A percentile compares a stretch with the other conserved stretches of the same genome.
phyloP scores from a whole-genome alignment of 2,113 vertebrate species.

The Equus quagga region DNA sequence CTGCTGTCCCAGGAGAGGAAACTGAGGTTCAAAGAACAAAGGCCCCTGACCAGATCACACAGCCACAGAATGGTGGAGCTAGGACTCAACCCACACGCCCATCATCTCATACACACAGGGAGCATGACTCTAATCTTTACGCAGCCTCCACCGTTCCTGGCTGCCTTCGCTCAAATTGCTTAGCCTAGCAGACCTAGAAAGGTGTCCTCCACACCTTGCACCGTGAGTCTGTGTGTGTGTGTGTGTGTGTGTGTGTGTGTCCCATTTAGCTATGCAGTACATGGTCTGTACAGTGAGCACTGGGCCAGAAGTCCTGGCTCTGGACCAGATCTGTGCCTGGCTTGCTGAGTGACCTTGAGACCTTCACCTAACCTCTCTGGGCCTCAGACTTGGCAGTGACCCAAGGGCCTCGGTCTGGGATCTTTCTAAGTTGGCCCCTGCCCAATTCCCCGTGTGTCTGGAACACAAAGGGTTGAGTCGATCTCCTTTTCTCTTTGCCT shows the following conservation, averaged over 20 bases:
- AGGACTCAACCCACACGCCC: background rate
- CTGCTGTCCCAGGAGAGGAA: background rate
- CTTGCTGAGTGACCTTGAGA: background rate
- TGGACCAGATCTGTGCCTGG: background rate
- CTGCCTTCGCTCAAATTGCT: background rate
- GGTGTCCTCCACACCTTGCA: background rate
- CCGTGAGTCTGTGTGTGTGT: background rate
- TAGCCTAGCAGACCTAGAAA: background rate
- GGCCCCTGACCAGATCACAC: background rate
- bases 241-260: no score
- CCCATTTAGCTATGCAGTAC: fast-evolving
- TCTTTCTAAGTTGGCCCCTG: background rate
- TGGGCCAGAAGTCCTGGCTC: background rate
- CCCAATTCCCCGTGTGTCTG: fast-evolving
- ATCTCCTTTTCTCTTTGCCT: background rate
- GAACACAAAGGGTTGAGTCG: background rate
- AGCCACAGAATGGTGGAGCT: fast-evolving
- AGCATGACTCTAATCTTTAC: background rate
- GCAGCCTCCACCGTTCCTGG: background rate
- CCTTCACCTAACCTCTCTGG: background rate
- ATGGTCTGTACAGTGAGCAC: background rate
- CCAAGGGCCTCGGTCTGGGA: background rate
- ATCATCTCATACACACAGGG: fast-evolving
- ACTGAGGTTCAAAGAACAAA: background rate
- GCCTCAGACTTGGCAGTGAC: background rate